Evolutionary conservation across 2,113 vertebrate genomes (phyloP).

Genomic region (Sphaerodactylus townsendi): DNA sequence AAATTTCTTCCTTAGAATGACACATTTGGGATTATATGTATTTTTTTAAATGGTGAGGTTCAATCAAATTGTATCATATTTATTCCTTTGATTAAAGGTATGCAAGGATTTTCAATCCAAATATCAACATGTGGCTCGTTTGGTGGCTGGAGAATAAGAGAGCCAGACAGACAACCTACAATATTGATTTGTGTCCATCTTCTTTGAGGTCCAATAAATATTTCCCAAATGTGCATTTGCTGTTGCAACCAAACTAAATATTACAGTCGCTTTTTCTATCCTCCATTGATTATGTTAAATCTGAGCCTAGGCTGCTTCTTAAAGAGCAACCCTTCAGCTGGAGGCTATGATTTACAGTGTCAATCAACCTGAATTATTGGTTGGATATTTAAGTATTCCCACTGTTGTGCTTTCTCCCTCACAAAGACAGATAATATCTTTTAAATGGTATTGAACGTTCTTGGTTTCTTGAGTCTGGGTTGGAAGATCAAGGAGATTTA

Average conservation of each 20-base stretch:
- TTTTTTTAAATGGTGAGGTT: constrained; percentile 72
- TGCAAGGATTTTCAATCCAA: constrained; percentile 76
- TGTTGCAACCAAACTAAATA: constrained; percentile 71
- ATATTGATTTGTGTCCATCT: constrained; percentile 76
- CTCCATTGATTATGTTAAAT: constrained; percentile 63
- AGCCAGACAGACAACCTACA: constrained; percentile 67
- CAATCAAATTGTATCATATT: constrained; percentile 77
- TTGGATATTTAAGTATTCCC: constrained; percentile 50
- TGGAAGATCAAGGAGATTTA: constrained; percentile 35
- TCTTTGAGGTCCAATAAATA: constrained; percentile 71
- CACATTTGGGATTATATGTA: constrained; percentile 67
- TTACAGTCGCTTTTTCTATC: constrained; percentile 61
- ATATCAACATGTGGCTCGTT: constrained; percentile 70
- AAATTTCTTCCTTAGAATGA: constrained; percentile 61
- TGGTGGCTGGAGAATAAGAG: constrained; percentile 71
- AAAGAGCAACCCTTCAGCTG: constrained; percentile 45
- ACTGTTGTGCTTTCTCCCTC: constrained; percentile 39
- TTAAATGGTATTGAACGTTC: constrained; percentile 43
- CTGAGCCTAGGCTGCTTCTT: constrained; percentile 57
- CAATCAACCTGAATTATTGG: constrained; percentile 61
- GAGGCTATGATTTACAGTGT: constrained; percentile 34
- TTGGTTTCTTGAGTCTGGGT: not conserved
- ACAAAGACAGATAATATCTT: constrained; percentile 40
- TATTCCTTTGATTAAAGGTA: constrained; percentile 79
- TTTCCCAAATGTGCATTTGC: constrained; percentile 70